phyloP scores from a whole-genome alignment of 1,140 invertebrate species.

The Apocrypta bakeri region DNA sequence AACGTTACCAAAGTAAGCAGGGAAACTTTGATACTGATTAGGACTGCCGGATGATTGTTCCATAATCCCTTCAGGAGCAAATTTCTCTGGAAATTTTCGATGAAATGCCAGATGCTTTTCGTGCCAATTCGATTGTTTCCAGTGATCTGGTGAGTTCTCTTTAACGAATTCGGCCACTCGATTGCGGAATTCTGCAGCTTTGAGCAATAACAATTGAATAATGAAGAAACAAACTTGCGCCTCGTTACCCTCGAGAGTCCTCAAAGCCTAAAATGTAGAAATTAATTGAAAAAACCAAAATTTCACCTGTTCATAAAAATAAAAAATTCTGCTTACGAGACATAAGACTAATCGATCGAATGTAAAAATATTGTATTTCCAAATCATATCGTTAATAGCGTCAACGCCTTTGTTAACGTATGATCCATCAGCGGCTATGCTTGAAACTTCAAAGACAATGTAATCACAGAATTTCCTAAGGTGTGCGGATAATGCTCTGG shows the following conservation, averaged over 20 bases:
- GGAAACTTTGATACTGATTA: conserved; percentile 79
- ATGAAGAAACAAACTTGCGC: conserved; percentile 97
- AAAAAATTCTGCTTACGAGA: conserved; percentile 77
- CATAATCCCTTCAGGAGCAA: conserved; percentile 89
- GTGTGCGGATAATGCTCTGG: conserved; percentile 91
- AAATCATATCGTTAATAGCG: conserved; percentile 96
- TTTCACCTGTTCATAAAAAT: too few species aligned
- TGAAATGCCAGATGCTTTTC: conserved; percentile 96
- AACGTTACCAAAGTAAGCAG: conserved; percentile 96
- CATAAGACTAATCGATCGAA: conserved; percentile 94
- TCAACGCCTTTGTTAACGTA: conserved; percentile 95
- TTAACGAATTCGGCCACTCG: conserved; percentile 95
- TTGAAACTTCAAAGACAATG: conserved; percentile 92
- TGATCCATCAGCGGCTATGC: conserved; percentile 86
- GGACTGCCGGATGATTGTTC: conserved; percentile 78
- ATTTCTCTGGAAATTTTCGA: conserved; percentile 96
- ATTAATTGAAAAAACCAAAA: neutral
- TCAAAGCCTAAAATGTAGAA: conserved; percentile 79
- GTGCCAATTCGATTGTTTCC: conserved; percentile 97
- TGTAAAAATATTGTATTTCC: conserved; percentile 97
- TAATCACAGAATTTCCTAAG: conserved; percentile 96
- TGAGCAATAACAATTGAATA: conserved; percentile 91
- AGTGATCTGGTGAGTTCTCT: conserved; percentile 94
- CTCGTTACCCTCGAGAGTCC: conserved; percentile 94
- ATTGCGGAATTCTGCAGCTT: conserved; percentile 90